These are phyloP conservation scores for Chlorops oryzae DNA, from an alignment of 1,140 invertebrate genomes.

Conservation along the genomic window DNA sequence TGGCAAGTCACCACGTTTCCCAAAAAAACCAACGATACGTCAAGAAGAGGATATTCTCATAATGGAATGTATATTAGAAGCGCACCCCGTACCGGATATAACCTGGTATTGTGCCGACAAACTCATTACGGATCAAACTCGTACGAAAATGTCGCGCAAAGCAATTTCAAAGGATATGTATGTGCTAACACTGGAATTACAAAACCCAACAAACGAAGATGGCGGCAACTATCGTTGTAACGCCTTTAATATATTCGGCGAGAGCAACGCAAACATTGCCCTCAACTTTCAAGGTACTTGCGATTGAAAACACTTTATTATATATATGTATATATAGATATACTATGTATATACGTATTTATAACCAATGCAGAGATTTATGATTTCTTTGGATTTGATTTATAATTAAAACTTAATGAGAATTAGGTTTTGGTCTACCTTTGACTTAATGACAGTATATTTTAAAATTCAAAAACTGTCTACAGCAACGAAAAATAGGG, in stretches of 20 bases:
- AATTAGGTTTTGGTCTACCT: too few relatives aligned
- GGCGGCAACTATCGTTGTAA: slow-evolving; percentile 98
- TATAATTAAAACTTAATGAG: too few relatives aligned
- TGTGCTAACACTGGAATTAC: slow-evolving; percentile 84
- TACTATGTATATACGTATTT: not conserved
- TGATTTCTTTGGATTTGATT: slow-evolving; percentile 1
- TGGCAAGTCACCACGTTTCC: slow-evolving; percentile 91
- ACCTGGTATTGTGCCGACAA: slow-evolving; percentile 89
- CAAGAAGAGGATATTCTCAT: slow-evolving; percentile 90
- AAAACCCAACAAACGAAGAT: slow-evolving; percentile 88
- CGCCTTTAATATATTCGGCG: slow-evolving; percentile 95
- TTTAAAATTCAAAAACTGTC: too few relatives aligned
- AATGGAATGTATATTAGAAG: slow-evolving; percentile 94
- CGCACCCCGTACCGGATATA: slow-evolving; percentile 90
- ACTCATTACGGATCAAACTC: slow-evolving; percentile 68
- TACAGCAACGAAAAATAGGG: too few relatives aligned
- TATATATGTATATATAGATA: slow-evolving; percentile 1
- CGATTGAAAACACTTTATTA: not conserved
- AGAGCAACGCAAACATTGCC: slow-evolving; percentile 99
- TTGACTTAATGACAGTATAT: too few relatives aligned
- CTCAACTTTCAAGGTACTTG: slow-evolving; percentile 94
- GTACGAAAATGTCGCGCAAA: slow-evolving; percentile 83
- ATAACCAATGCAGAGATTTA: too few relatives aligned
- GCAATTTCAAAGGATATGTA: slow-evolving; percentile 83
- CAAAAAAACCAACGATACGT: slow-evolving; percentile 93